These are phyloP conservation scores for Thermophis baileyi DNA, from an alignment of 2,113 vertebrate genomes.

Conservation along the genomic window DNA sequence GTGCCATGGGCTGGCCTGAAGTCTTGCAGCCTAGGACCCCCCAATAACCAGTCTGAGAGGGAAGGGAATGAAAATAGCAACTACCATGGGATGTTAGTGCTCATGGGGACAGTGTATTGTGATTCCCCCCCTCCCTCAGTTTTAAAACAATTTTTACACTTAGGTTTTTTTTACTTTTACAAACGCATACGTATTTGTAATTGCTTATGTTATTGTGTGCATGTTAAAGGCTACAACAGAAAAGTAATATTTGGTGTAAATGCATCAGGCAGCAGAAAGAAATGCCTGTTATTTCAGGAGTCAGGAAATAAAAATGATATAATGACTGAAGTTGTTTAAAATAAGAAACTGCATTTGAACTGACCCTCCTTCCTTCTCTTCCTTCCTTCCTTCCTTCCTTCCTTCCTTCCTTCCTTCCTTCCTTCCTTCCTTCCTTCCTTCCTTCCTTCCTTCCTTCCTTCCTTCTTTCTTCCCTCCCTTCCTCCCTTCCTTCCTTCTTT, in stretches of 20 bases:
- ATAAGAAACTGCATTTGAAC: background rate
- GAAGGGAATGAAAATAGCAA: background rate
- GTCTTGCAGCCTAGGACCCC: background rate
- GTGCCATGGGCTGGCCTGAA: background rate
- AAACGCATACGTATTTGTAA: background rate
- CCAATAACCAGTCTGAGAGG: background rate
- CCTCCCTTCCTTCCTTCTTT: rapidly evolving
- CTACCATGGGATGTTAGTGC: background rate
- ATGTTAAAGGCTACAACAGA: background rate
- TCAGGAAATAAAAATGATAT: background rate
- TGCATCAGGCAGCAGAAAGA: background rate
- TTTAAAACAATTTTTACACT: background rate
- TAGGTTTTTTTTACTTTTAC: background rate
- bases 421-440: too few species aligned
- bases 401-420: too few species aligned
- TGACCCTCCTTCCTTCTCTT: background rate
- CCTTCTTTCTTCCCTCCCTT: background rate
- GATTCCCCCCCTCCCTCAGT: background rate
- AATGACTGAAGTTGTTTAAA: background rate
- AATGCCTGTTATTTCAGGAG: background rate
- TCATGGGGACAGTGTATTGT: background rate
- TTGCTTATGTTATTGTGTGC: background rate
- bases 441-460: too few species aligned
- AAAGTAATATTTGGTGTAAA: background rate
- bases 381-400: background rate